phyloP scores from a whole-genome alignment of 2,888 invertebrate species.

The Nematopogon swammerdamellus region DNA sequence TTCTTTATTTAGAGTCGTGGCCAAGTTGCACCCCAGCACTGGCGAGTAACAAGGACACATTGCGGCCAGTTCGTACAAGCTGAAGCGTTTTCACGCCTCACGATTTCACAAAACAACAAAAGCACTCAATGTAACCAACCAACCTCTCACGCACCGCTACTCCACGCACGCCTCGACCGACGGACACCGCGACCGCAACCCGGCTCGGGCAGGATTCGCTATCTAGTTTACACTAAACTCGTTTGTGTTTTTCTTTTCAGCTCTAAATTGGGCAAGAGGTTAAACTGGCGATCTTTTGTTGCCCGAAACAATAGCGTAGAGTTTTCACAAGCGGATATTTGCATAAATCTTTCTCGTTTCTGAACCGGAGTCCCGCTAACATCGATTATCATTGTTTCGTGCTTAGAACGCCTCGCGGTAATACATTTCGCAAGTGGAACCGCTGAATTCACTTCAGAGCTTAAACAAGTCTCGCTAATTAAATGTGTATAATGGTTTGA shows the following conservation, averaged over 20 bases:
- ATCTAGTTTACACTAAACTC: background rate
- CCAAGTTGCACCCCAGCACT: too few relatives aligned
- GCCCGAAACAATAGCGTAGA: conserved; percentile 28
- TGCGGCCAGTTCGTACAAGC: background rate
- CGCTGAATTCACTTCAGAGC: too few relatives aligned
- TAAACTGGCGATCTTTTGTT: background rate
- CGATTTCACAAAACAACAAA: background rate
- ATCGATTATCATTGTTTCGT: background rate
- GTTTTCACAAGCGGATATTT: conserved; percentile 34
- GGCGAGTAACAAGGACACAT: too few relatives aligned
- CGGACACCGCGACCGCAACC: too few relatives aligned
- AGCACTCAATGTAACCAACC: background rate
- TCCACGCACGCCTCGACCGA: background rate
- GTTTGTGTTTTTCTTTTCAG: background rate
- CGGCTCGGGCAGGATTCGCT: background rate
- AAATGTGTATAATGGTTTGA: too few relatives aligned
- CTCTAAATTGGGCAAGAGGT: background rate
- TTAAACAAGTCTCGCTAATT: too few relatives aligned
- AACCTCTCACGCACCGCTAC: background rate
- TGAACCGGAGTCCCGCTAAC: conserved; percentile 30
- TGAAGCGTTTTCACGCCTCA: background rate
- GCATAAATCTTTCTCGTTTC: conserved; percentile 28
- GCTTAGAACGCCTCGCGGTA: background rate
- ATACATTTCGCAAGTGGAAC: background rate
- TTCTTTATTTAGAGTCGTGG: too few relatives aligned